Evolutionary conservation across 2,113 vertebrate genomes (phyloP), one percentile per base, ranked within the genome.

Genomic region (Sialia sialis): DNA sequence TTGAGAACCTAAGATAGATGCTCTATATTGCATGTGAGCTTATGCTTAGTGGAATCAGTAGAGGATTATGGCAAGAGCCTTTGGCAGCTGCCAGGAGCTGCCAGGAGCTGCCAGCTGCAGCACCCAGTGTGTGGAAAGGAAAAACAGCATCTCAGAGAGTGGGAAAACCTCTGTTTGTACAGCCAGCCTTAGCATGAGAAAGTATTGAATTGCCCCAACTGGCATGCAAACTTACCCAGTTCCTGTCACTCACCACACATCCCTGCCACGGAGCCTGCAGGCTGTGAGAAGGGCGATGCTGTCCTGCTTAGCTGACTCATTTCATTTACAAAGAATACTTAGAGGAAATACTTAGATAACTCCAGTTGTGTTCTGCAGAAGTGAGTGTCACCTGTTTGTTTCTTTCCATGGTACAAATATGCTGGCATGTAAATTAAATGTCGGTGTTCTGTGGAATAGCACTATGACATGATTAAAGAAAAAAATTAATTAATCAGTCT

Each of bases 311-410:
- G 92, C 82, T 96, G 95, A 96, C 76, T 94, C 88, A 94, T 73
- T 88, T 92, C 29, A 43, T 60, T 94, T 96, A 86, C 83, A 74
- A 41, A 95, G 95, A 95, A 91, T 27, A 85, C 51, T 81, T 70
- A 77, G 41, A 90, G 93, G 93, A 95, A 95, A 62, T 73, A 39
- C 38, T 95, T 91, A 83, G 49, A 95, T 84, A 80, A 67, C 55
- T 88, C 51, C 64, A 55, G 39, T 48, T 3, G 13, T 59, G 41
- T 94, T 93, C 85, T 94, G 94, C 88, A 95, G 94, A 96, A 95
- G 55, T 92, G 63, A 21, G 46, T 70, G 80, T 84, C 86, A 88
- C 72, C 55, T 70, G 59, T 83, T 93, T 26, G 51, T 64, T 88
- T 76, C 43, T 88, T 73, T 55, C 48, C 23, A 59, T 55, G 41